phyloP scores from a whole-genome alignment of 2,888 invertebrate species.

The Ischnura elegans region DNA sequence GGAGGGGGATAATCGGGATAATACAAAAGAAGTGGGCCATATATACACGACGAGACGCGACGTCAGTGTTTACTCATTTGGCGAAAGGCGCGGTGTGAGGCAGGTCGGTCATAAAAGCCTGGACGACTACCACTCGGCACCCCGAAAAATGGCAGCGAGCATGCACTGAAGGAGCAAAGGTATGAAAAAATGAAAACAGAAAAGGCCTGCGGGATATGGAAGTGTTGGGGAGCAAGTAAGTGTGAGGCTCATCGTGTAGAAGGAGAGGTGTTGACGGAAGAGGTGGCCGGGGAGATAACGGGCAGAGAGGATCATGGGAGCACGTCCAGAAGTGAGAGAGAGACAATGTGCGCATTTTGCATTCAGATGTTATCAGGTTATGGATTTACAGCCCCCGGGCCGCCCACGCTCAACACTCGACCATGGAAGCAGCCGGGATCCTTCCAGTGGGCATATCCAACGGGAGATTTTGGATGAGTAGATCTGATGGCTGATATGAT shows the following conservation, averaged over 20 bases:
- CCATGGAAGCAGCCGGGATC: neutral
- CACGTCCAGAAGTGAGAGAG: neutral
- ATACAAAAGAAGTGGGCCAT: neutral
- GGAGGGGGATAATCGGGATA: neutral
- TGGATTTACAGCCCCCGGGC: constrained; percentile 58
- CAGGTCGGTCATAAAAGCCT: neutral
- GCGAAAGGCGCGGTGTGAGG: neutral
- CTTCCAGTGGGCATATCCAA: too few relatives aligned
- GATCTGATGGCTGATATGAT: too few relatives aligned
- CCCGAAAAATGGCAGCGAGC: neutral
- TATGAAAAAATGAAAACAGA: neutral
- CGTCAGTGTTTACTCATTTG: neutral
- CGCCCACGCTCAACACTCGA: constrained; percentile 48
- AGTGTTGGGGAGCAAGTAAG: neutral
- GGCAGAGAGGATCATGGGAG: neutral
- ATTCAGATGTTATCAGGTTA: constrained; percentile 64
- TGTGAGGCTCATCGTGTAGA: neutral
- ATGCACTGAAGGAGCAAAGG: neutral
- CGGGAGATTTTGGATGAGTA: too few relatives aligned
- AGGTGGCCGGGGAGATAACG: neutral
- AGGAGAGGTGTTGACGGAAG: constrained; percentile 6
- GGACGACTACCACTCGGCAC: neutral
- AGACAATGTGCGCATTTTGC: constrained; percentile 51
- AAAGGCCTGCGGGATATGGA: neutral
- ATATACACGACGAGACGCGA: neutral